Evolutionary conservation across 2,797 vertebrate genomes (phyloP).

Genomic region (Spinus pinus): DNA sequence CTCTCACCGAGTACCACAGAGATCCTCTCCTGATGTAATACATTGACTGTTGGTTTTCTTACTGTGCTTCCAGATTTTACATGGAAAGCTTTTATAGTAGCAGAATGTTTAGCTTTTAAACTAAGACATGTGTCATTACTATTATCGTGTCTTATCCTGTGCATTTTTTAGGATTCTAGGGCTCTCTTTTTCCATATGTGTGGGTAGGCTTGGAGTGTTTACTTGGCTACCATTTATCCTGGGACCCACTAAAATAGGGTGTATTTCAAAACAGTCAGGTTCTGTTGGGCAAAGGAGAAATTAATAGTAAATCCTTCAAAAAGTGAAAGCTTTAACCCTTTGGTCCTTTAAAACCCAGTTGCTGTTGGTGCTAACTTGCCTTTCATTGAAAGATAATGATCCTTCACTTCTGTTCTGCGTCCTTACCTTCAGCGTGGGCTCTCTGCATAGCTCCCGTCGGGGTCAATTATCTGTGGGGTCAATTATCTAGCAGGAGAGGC

Average conservation of each 20-base stretch:
- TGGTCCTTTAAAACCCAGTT: neutral
- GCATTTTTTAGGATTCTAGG: neutral
- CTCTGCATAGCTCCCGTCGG: slow-evolving; percentile 35
- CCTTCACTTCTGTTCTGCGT: neutral
- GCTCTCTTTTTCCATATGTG: neutral
- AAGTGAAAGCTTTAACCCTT: neutral
- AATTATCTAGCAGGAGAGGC: slow-evolving; percentile 36
- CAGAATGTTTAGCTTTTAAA: neutral
- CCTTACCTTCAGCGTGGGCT: slow-evolving; percentile 27
- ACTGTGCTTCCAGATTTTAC: neutral
- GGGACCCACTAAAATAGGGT: neutral
- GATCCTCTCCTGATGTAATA: neutral
- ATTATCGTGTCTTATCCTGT: neutral
- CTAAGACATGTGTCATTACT: neutral
- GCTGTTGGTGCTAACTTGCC: neutral
- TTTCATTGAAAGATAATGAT: slow-evolving; percentile 40
- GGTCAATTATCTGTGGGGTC: slow-evolving; percentile 40
- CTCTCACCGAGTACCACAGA: neutral
- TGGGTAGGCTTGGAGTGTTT: neutral
- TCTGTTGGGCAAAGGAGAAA: neutral
- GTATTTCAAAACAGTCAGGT: neutral
- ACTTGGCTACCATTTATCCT: neutral
- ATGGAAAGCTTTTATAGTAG: neutral
- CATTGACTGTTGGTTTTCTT: neutral
- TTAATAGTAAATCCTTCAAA: neutral